A percentile compares a stretch with the other conserved stretches of the same genome.
phyloP scores from a whole-genome alignment of 2,888 invertebrate species.

The Agrotis segetum region DNA sequence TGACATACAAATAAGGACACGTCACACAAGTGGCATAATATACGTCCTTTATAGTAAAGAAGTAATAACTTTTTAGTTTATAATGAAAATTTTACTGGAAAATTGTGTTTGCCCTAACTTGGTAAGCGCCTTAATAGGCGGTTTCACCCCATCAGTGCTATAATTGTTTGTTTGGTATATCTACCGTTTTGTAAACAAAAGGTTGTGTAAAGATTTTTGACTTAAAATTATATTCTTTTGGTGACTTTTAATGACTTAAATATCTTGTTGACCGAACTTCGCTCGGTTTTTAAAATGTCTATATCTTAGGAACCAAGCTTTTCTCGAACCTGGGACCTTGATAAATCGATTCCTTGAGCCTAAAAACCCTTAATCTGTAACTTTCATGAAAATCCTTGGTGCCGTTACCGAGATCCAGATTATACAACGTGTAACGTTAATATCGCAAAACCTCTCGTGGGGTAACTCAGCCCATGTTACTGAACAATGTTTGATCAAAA shows the following conservation, averaged over 20 bases:
- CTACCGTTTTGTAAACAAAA: conserved; percentile 9
- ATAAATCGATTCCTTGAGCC: too few relatives aligned
- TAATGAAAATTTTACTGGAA: conserved; percentile 23
- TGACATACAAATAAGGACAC: conserved; percentile 18
- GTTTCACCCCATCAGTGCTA: neutral
- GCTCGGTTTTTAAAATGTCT: too few relatives aligned
- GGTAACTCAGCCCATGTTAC: too few relatives aligned
- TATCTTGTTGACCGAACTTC: too few relatives aligned
- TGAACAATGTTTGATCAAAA: too few relatives aligned
- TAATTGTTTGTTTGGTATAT: conserved; percentile 10
- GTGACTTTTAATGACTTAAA: neutral
- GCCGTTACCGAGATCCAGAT: too few relatives aligned
- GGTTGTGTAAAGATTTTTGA: neutral
- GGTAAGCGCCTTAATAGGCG: conserved; percentile 17
- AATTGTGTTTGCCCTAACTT: conserved; percentile 20
- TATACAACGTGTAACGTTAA: too few relatives aligned
- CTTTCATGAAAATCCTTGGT: too few relatives aligned
- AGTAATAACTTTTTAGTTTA: conserved; percentile 31
- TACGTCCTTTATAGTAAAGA: conserved; percentile 21
- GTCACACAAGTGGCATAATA: neutral
- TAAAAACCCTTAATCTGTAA: too few relatives aligned
- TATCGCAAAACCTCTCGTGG: too few relatives aligned
- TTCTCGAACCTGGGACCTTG: too few relatives aligned
- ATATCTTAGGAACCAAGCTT: too few relatives aligned
- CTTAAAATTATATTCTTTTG: neutral